Conservation (phyloP, 2,113 vertebrate species). For the Oceanodroma tethys region DNA sequence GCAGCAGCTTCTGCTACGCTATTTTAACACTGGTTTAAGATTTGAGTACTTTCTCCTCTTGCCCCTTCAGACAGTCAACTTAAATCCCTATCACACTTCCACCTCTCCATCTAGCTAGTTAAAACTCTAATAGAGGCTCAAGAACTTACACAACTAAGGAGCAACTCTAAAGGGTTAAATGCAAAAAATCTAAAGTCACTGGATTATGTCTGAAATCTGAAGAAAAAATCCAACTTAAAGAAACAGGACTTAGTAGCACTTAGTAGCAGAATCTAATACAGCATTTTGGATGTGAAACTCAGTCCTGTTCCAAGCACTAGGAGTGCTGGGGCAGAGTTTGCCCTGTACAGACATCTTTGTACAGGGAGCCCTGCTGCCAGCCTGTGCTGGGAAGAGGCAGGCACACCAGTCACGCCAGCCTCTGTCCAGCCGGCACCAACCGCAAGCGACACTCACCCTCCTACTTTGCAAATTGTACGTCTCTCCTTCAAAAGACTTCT, state of each 20-base stretch:
- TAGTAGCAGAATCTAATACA: neutral
- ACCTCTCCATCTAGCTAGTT: neutral
- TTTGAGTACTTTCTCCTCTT: neutral
- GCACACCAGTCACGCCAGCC: neutral
- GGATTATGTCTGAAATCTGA: neutral
- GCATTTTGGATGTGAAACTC: neutral
- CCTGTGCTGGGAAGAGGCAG: neutral
- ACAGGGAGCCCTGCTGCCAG: neutral
- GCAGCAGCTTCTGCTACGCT: neutral
- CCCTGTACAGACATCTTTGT: neutral
- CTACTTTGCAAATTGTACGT: accelerated
- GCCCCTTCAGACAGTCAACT: neutral
- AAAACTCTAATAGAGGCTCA: neutral
- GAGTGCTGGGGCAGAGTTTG: neutral
- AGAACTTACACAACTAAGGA: neutral
- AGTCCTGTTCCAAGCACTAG: neutral
- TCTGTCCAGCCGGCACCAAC: neutral
- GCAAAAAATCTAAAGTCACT: neutral
- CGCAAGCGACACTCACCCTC: neutral
- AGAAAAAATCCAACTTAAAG: neutral
- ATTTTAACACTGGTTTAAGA: neutral
- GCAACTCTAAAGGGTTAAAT: neutral
- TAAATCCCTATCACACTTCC: neutral
- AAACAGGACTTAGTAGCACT: neutral
- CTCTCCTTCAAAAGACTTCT: neutral